Conservation (phyloP, 2,113 vertebrate species). For the Aptenodytes patagonicus region DNA sequence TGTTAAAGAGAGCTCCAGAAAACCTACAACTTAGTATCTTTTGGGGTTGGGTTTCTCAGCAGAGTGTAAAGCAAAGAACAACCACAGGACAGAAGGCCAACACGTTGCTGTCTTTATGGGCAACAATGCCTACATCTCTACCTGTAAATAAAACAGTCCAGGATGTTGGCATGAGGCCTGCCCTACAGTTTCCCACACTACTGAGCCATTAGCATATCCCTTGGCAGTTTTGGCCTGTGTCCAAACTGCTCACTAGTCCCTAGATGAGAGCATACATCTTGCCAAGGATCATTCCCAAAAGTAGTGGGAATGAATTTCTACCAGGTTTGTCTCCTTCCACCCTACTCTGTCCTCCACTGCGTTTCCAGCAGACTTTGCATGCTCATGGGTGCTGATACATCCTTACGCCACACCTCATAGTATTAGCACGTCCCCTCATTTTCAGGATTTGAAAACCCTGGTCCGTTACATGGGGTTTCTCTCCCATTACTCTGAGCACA, state of each 20-base stretch:
- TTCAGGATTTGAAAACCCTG: not conserved
- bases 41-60: not conserved
- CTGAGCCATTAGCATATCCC: fast-evolving
- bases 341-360: not conserved
- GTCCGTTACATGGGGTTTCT: not conserved
- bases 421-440: not conserved
- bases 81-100: not conserved
- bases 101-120: not conserved
- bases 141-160: not conserved
- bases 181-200: not conserved
- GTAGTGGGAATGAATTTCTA: fast-evolving
- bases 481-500: not conserved
- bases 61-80: not conserved
- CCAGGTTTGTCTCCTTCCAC: not conserved
- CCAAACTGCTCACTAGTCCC: fast-evolving
- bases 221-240: not conserved
- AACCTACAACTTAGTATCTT: not conserved
- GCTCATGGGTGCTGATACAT: not conserved
- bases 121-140: not conserved
- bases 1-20: not conserved
- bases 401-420: not conserved
- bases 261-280: fast-evolving
- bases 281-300: not conserved
- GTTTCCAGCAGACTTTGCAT: not conserved
- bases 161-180: not conserved